Evolutionary conservation across 2,113 vertebrate genomes (phyloP), one percentile per base, ranked within the genome.

Genomic region (Caracal caracal): DNA sequence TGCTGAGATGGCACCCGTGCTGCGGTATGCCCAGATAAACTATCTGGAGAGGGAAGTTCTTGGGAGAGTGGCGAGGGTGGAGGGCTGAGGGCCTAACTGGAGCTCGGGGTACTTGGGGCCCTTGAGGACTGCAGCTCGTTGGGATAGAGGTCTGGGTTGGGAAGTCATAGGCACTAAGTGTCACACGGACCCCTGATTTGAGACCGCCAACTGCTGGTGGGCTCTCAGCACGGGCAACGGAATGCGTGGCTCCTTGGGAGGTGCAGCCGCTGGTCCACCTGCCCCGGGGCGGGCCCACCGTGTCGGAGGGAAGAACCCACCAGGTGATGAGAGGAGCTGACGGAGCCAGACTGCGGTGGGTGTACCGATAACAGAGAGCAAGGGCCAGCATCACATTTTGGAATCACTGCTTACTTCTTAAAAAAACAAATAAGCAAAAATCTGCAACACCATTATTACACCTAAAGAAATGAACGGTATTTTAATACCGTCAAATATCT

Each of bases 281-380:
- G 28, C 22, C 88, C 3, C 2, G 5, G 35, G 15, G 6, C 20
- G 19, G 71, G 24, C 63, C 37, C 56, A 56, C 56, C 7, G 8
- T 59, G 56, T 22, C 0, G 3, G 53, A 40, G 33, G 13, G n/a
- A 35, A 30, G 82, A 51, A 17, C 33, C 26, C 5, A 20, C n/a
- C 37, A 63, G 15, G 8, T 26, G 1, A 26, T 12, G 40, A 71
- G 30, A 90, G 68, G n/a, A 56, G 33, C 33, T 40, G 51, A 10
- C 0, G 26, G 53, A 13, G n/a, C 35, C 53, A 5, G 51, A 53
- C 33, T 0, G 0, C 17, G 56, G 70, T 37, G 40, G 56, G 33
- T 17, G 2, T 56, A 40, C 43, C 19, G 35, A 51, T 26, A 10
- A 20, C 49, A 37, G n/a, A 80, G 59, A 37, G n/a, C 15, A 16